Evolutionary conservation across 2,113 vertebrate genomes (phyloP), one percentile per base, ranked within the genome.

Genomic region (Aspidoscelis tigris): DNA sequence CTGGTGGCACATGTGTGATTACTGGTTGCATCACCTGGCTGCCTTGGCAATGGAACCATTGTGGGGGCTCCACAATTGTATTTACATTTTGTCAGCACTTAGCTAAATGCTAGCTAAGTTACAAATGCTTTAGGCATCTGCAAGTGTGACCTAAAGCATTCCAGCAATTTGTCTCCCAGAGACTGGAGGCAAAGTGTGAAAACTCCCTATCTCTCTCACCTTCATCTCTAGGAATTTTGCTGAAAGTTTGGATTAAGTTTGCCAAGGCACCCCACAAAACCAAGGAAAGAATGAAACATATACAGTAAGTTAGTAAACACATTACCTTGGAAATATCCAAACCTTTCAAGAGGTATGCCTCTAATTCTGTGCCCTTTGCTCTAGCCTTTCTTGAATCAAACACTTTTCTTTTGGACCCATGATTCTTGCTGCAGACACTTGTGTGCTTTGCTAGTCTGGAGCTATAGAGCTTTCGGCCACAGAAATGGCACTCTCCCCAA

Each of bases 321-420:
- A 0, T 96, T 96, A 98, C 97, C 96, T 97, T 94, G 93, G 91
- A 77, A 50, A 50, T 75, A 83, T 84, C 82, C 66, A 86, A 90
- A 66, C 70, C 80, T 33, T 96, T 97, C 84, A 74, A 87, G 87
- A 95, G 96, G 88, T 92, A 97, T 41, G 94, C 80, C 85, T 98
- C 97, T 53, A 97, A 58, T 8, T 95, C 95, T 0, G 98, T 97
- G 87, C 97, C 97, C 76, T 95, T 97, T 66, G 93, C 95, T 85
- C 97, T 96, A 78, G 96, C 91, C 73, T 80, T 89, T 2, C 90
- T 96, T 12, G 95, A 97, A 89, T 98, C 96, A 83, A 96, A 98
- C 55, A 96, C 95, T 91, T 96, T 95, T 76, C 96, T 96, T 22
- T 89, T 95, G 11, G 95, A 93, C 5, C 85, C 85, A 68, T 95